These are phyloP conservation scores for Uropsilus gracilis DNA, from an alignment of 2,113 vertebrate species.

Conservation along the genomic window DNA sequence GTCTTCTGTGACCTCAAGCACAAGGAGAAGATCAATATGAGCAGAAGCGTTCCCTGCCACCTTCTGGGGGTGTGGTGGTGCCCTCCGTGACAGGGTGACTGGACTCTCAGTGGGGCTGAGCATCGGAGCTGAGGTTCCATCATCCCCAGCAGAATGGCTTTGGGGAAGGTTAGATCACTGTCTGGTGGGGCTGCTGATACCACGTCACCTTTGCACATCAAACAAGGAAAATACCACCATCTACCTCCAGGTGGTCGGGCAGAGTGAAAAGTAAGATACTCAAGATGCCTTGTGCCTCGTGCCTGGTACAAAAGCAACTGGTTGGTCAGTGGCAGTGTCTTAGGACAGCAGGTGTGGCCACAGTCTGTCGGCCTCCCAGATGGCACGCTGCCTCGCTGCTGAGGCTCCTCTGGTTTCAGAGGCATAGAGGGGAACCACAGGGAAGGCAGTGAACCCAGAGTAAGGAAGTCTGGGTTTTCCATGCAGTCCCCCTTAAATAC, in stretches of 20 bases:
- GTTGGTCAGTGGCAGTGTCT: neutral
- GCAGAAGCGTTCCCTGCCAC: neutral
- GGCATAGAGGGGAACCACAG: neutral
- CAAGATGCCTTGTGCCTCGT: neutral
- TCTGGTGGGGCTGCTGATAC: neutral
- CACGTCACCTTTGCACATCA: neutral
- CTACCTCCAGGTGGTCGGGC: neutral
- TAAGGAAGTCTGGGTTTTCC: neutral
- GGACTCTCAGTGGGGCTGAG: neutral
- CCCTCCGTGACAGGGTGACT: neutral
- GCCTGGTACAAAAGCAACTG: neutral
- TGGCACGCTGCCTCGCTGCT: neutral
- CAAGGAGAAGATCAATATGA: neutral
- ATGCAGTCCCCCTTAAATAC: neutral
- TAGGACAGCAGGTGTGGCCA: neutral
- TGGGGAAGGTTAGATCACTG: neutral
- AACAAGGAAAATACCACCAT: neutral
- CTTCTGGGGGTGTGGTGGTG: too few species aligned
- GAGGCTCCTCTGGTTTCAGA: neutral
- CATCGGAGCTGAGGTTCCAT: neutral
- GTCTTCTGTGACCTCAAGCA: neutral
- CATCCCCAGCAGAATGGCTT: neutral
- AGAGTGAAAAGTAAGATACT: neutral
- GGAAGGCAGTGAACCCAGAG: too few species aligned
- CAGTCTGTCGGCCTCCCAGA: neutral